phyloP scores from a whole-genome alignment of 2,797 vertebrate species.

The Spatula clypeata region DNA sequence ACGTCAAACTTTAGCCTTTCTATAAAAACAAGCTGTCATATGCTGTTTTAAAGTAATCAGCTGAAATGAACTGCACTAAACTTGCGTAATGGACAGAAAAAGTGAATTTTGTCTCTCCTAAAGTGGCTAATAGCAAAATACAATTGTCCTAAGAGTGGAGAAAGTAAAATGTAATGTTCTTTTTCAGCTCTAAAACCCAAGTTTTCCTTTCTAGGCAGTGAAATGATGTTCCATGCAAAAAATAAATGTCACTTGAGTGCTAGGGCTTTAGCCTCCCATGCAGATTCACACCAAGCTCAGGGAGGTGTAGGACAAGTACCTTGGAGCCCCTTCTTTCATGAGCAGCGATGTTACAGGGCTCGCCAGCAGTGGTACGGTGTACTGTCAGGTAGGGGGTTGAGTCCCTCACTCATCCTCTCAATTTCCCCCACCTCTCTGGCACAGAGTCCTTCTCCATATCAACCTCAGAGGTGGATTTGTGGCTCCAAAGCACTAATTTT shows the following conservation, averaged over 20 bases:
- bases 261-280: neutral
- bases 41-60: rapidly evolving
- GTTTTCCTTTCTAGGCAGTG: neutral
- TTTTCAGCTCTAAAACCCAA: neutral
- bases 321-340: neutral
- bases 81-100: neutral
- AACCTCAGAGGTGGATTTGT: neutral
- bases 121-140: neutral
- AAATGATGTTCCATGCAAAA: neutral
- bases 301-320: neutral
- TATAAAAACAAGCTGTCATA: neutral
- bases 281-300: rapidly evolving
- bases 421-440: rapidly evolving
- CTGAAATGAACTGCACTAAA: neutral
- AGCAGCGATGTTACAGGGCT: neutral
- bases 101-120: neutral
- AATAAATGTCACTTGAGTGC: neutral
- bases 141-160: neutral
- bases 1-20: neutral
- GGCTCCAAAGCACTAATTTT: neutral
- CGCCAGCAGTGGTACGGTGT: neutral
- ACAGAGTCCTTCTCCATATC: neutral
- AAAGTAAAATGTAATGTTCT: neutral
- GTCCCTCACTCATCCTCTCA: neutral
- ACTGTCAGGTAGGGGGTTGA: rapidly evolving